Conservation (phyloP, 2,888 invertebrate species). For the Yponomeuta sedellus region DNA sequence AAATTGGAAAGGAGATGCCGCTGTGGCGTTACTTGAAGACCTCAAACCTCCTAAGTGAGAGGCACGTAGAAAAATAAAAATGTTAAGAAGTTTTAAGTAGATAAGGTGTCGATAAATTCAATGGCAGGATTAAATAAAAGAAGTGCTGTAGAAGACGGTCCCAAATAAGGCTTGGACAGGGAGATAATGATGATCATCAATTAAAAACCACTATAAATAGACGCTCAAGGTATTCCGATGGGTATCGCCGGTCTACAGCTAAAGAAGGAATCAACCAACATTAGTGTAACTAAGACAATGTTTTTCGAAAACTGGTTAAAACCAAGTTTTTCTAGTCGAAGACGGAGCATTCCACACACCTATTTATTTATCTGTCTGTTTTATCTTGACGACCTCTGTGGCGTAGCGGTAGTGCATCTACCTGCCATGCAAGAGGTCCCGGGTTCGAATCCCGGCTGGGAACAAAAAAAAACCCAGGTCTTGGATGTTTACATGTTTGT, state of each 20-base stretch:
- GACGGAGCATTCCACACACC: constrained; percentile 53
- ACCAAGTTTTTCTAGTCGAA: constrained; percentile 19
- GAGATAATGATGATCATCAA: neutral
- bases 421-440: no score
- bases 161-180: neutral
- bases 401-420: no score
- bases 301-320: neutral
- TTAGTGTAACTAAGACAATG: neutral
- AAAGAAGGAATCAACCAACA: neutral
- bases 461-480: no score
- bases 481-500: no score
- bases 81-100: neutral
- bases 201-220: neutral
- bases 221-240: neutral
- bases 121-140: neutral
- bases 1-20: no score
- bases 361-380: no score
- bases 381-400: no score
- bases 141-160: neutral
- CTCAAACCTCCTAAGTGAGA: neutral
- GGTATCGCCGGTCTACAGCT: neutral
- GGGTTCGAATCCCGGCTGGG: no score
- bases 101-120: neutral
- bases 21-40: neutral
- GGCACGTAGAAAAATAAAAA: neutral